phyloP scores from a whole-genome alignment of 2,113 vertebrate genomes.

The Neogobius melanostomus region DNA sequence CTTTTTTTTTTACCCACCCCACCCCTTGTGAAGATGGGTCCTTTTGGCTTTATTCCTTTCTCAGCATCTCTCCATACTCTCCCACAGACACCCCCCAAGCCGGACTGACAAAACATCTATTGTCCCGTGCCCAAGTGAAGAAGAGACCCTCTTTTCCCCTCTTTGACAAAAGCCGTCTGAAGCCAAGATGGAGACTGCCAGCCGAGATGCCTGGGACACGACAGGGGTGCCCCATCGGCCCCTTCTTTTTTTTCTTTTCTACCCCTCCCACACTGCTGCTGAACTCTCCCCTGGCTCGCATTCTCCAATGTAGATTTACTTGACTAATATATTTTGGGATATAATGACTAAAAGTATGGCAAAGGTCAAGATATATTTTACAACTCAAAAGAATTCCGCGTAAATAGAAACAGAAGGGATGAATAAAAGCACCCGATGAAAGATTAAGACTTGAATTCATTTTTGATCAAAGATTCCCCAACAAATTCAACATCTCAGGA shows the following conservation, averaged over 20 bases:
- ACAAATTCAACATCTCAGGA: too few species aligned
- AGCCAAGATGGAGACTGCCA: conserved; percentile 88
- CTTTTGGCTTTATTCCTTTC: conserved; percentile 70
- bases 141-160: conserved; percentile 86
- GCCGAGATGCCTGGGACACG: conserved; percentile 84
- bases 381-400: too few species aligned
- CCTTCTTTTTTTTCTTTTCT: not conserved
- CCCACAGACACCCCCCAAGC: conserved; percentile 67
- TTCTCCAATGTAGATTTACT: too few species aligned
- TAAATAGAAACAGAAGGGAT: too few species aligned
- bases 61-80: conserved; percentile 76
- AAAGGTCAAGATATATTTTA: too few species aligned
- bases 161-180: conserved; percentile 88
- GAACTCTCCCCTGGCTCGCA: not conserved
- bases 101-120: conserved; percentile 89
- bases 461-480: too few species aligned
- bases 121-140: conserved; percentile 89
- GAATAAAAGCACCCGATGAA: too few species aligned
- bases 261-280: conserved; percentile 43
- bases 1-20: conserved; percentile 62
- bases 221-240: conserved; percentile 80
- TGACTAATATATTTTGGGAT: too few species aligned
- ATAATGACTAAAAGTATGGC: too few species aligned
- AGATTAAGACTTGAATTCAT: too few species aligned
- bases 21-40: conserved; percentile 81